phyloP scores from a whole-genome alignment of 2,888 invertebrate species.

The Athalia cordata region DNA sequence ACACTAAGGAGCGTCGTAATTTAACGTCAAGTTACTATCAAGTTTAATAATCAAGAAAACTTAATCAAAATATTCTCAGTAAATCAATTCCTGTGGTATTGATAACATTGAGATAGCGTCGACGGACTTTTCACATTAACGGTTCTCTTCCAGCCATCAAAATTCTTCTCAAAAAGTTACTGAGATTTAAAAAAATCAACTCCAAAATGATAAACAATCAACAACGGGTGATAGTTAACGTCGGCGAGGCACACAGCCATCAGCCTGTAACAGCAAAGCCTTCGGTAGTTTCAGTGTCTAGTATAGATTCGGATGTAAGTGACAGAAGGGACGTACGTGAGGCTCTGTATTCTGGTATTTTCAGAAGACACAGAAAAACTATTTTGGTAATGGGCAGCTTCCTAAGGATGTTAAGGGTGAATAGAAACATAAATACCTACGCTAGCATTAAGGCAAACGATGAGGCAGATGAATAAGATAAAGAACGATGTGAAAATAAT shows the following conservation, averaged over 20 bases:
- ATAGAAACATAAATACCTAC: constrained; percentile 72
- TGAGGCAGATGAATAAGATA: constrained; percentile 66
- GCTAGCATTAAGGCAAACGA: constrained; percentile 72
- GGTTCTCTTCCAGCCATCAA: constrained; percentile 71
- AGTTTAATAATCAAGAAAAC: neutral
- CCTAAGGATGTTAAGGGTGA: constrained; percentile 72
- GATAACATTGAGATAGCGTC: constrained; percentile 8
- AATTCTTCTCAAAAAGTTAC: constrained; percentile 38
- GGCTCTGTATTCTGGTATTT: constrained; percentile 71
- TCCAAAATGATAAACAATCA: constrained; percentile 70
- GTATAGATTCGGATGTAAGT: constrained; percentile 71
- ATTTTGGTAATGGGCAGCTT: constrained; percentile 72
- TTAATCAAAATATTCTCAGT: neutral
- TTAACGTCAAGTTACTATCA: neutral
- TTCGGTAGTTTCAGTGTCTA: constrained; percentile 69
- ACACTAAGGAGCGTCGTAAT: neutral
- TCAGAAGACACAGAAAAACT: constrained; percentile 71
- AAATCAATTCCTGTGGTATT: neutral
- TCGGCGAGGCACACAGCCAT: constrained; percentile 63
- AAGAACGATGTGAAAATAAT: constrained; percentile 12
- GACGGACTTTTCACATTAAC: neutral
- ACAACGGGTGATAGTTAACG: constrained; percentile 65
- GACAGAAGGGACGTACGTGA: constrained; percentile 70
- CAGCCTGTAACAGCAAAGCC: constrained; percentile 69
- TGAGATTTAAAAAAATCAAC: constrained; percentile 36